phyloP scores from a whole-genome alignment of 30 jellyfish, hydroid and myxozoan species.

The Mastigias papua region DNA sequence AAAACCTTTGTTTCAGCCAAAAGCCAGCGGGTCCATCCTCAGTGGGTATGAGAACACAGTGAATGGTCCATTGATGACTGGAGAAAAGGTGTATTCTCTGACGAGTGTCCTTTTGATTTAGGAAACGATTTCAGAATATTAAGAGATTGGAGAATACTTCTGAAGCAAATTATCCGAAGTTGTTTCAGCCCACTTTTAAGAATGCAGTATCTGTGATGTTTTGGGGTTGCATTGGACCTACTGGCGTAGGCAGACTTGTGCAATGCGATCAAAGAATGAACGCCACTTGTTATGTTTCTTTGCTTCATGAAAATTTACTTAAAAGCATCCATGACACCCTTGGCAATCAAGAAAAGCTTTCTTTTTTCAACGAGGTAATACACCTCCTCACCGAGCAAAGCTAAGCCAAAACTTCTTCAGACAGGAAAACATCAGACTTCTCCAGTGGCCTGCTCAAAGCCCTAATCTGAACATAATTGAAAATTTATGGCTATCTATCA shows the following conservation, averaged over 20 bases:
- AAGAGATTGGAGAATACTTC: background rate
- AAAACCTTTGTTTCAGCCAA: background rate
- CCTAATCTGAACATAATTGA: slow-evolving; percentile 21
- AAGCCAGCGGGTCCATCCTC: background rate
- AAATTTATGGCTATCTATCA: slow-evolving; percentile 1
- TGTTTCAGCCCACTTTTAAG: background rate
- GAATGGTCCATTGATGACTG: background rate
- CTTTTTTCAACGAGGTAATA: slow-evolving; percentile 14
- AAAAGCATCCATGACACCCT: background rate
- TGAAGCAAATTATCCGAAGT: background rate
- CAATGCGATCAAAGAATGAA: background rate
- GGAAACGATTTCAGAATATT: background rate
- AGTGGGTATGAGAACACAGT: background rate
- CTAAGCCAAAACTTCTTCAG: slow-evolving; percentile 2
- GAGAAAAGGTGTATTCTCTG: background rate
- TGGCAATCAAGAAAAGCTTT: background rate
- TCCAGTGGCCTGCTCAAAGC: slow-evolving; percentile 27
- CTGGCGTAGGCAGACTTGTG: background rate
- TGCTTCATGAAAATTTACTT: background rate
- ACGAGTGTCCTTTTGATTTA: background rate
- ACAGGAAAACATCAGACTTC: background rate
- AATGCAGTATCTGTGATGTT: background rate
- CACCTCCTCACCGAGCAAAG: slow-evolving; percentile 20
- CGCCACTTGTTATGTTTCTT: background rate
- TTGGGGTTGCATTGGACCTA: background rate